phyloP scores from a whole-genome alignment of 2,113 vertebrate species.

The Cynocephalus volans region DNA sequence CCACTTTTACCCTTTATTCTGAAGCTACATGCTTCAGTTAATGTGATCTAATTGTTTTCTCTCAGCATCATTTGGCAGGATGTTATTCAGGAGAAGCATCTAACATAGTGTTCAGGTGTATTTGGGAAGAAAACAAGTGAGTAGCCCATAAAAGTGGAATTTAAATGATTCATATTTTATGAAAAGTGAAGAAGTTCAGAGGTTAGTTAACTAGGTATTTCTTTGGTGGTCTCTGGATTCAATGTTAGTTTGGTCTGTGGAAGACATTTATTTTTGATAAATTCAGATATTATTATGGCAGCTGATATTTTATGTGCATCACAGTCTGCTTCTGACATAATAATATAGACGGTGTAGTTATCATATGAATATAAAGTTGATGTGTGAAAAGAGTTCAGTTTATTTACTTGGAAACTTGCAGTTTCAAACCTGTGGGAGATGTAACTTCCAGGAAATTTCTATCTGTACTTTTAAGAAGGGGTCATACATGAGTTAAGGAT shows the following conservation, averaged over 20 bases:
- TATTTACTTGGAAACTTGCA: not conserved
- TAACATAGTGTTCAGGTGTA: not conserved
- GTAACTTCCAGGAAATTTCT: not conserved
- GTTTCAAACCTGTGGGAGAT: not conserved
- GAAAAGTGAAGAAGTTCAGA: not conserved
- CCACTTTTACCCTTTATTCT: not conserved
- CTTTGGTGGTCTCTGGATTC: not conserved
- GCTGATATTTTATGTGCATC: not conserved
- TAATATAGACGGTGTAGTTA: not conserved
- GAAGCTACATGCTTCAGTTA: not conserved
- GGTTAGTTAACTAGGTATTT: not conserved
- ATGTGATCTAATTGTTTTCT: not conserved
- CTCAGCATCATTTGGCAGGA: not conserved
- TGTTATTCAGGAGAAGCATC: not conserved
- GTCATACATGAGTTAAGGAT: not conserved
- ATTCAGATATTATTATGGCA: not conserved
- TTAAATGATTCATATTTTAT: not conserved
- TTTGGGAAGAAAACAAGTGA: slow-evolving; percentile 47
- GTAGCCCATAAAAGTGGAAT: not conserved
- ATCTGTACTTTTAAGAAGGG: not conserved
- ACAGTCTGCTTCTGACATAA: not conserved
- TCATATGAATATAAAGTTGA: not conserved
- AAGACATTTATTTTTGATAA: not conserved
- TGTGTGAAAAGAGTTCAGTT: not conserved
- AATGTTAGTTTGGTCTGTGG: not conserved